Percentiles rank a stretch among this genome's conserved stretches.
Conservation (phyloP, 2,113 vertebrate species). For the Xenopus laevis region DNA sequence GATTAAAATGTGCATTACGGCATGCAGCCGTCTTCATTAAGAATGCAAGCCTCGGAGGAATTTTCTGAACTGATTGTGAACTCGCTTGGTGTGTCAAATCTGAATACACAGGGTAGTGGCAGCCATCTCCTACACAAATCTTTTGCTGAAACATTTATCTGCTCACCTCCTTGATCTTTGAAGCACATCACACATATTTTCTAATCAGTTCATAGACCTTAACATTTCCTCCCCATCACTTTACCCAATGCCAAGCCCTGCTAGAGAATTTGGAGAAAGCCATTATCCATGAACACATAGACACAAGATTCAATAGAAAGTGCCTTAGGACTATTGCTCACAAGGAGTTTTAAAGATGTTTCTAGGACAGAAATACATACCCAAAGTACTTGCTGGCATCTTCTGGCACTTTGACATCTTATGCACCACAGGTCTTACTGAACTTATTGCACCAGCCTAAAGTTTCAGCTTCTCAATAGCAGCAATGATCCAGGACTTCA, state of each 20-base stretch:
- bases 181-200: slow-evolving; percentile 88
- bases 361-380: no score
- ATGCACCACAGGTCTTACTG: no score
- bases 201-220: slow-evolving; percentile 77
- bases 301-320: slow-evolving; percentile 19
- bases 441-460: no score
- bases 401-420: no score
- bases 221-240: slow-evolving; percentile 73
- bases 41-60: slow-evolving; percentile 63
- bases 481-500: no score
- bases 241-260: slow-evolving; percentile 48
- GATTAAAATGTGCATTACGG: slow-evolving; percentile 49
- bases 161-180: slow-evolving; percentile 92
- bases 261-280: slow-evolving; percentile 8
- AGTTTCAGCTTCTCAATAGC: no score
- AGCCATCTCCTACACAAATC: slow-evolving; percentile 71
- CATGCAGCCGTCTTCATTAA: slow-evolving; percentile 54
- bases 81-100: slow-evolving; percentile 81
- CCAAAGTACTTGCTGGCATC: no score
- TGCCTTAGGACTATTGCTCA: no score
- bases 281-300: slow-evolving; percentile 22
- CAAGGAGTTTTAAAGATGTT: no score
- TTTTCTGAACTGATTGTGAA: slow-evolving; percentile 86
- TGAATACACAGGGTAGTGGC: slow-evolving; percentile 64
- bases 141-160: slow-evolving; percentile 87